These are phyloP conservation scores for Melanotaenia pygmaea DNA, from an alignment of 2,797 vertebrate species.

Conservation along the genomic window DNA sequence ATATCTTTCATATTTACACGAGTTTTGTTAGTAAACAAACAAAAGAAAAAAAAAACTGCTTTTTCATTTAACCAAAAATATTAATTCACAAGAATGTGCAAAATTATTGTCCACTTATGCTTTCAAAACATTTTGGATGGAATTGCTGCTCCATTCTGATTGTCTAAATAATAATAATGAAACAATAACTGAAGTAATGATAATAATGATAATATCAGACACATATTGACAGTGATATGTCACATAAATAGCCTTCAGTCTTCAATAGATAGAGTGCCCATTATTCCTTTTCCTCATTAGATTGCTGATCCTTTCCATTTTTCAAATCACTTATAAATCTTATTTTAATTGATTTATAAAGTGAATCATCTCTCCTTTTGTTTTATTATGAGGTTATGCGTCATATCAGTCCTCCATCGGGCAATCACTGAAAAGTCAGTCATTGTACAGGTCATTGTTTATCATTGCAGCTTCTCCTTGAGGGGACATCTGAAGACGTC, in stretches of 20 bases:
- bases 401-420: conserved; percentile 34
- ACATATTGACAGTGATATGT: conserved; percentile 52
- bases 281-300: conserved; percentile 12
- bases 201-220: conserved; percentile 51
- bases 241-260: conserved; percentile 51
- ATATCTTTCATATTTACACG: conserved; percentile 67
- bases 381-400: conserved; percentile 31
- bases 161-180: conserved; percentile 81
- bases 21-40: conserved; percentile 60
- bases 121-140: conserved; percentile 63
- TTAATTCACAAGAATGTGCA: conserved; percentile 74
- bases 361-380: conserved; percentile 22
- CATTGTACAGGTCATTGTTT: conserved; percentile 90
- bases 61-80: conserved; percentile 59
- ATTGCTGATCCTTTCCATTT: conserved; percentile 9
- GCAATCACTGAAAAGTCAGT: conserved; percentile 62
- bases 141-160: conserved; percentile 74
- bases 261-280: conserved; percentile 23
- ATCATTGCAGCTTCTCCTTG: conserved; percentile 87
- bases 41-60: conserved; percentile 41
- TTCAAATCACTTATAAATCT: conserved; percentile 35
- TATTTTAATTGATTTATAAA: conserved; percentile 25
- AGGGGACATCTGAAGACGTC: conserved; percentile 87
- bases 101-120: conserved; percentile 61
- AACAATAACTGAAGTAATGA: conserved; percentile 55